Evolutionary conservation across 1,140 invertebrate genomes (phyloP), one percentile per base, ranked within the genome.

Genomic region (Sogatella furcifera): DNA sequence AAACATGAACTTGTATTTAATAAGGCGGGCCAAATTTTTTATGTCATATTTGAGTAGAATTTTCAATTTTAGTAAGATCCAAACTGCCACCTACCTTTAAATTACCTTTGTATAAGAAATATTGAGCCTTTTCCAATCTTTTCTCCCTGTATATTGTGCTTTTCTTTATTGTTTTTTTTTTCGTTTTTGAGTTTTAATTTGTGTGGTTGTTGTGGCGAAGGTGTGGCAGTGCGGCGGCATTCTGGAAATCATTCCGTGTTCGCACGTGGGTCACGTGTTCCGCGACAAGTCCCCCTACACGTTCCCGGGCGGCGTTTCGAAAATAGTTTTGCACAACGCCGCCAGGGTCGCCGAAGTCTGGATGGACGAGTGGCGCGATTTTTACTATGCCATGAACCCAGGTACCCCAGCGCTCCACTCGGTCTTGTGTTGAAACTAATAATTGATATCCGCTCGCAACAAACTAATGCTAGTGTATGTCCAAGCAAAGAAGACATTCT

Each of bases 241-340:
- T 67, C 81, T 97, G 79, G 93, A 97, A 82, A 97, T 98, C 72
- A 87, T 90, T 72, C 93, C 94, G 62, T 96, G 93, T 75, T 95
- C 92, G 56, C 92, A 95, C 77, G 95, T 98, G 65, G 95, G 95
- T 61, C 95, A 98, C 78, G 95, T 99, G 66, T 99, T 99, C 81
- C 84, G 97, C 68, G 97, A 99, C 82, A 97, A 98, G 77, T 96
- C 90, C 66, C 97, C 97, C 28, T 99, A 99, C 79, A 95, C 95
- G 64, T 99, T 99, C 82, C 97, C 97, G 60, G 96, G 96, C 68
- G 97, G 97, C 65, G 95, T 97, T 67, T 90, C 92, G 70, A 94
- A 92, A 76, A 91, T 96, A 75, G 92, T 99, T 70, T 88, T 98
- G 71, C 93, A 97, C 78, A 97, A 97, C 80, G 92, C 93, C 68